Conservation (phyloP, 1,140 invertebrate genomes). For the Phortica variegata region DNA sequence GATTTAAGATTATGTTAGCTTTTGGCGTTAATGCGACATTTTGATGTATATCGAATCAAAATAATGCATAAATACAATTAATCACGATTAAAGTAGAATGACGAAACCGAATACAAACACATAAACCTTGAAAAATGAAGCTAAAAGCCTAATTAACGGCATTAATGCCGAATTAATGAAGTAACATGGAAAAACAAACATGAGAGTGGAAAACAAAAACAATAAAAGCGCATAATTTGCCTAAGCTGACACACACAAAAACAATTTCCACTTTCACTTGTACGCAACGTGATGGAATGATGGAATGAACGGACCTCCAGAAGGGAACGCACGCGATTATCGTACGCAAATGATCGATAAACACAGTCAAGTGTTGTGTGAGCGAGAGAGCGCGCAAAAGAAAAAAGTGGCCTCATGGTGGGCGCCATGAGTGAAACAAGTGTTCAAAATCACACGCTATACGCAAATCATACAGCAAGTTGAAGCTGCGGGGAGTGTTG, state of each 20-base stretch:
- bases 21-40: slow-evolving; percentile 32
- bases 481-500: not conserved
- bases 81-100: slow-evolving; percentile 41
- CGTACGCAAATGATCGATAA: slow-evolving; percentile 45
- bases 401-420: slow-evolving; percentile 18
- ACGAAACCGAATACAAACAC: too few species aligned
- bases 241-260: too few species aligned
- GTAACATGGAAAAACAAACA: not conserved
- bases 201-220: slow-evolving; percentile 1
- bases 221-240: too few species aligned
- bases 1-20: too few species aligned
- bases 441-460: slow-evolving; percentile 45
- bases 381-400: too few species aligned
- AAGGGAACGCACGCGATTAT: too few species aligned
- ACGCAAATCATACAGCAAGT: slow-evolving; percentile 32
- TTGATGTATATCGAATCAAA: slow-evolving; percentile 54
- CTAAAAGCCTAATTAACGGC: slow-evolving; percentile 3
- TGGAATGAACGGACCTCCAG: too few species aligned
- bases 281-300: too few species aligned
- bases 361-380: too few species aligned
- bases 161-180: slow-evolving; percentile 22
- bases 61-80: slow-evolving; percentile 51
- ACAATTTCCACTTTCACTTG: too few species aligned
- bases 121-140: too few species aligned
- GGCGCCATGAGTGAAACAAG: slow-evolving; percentile 30